Base-by-base conservation (phyloP, 2,113 vertebrate genomes). In the Cercopithecus mona region DNA sequence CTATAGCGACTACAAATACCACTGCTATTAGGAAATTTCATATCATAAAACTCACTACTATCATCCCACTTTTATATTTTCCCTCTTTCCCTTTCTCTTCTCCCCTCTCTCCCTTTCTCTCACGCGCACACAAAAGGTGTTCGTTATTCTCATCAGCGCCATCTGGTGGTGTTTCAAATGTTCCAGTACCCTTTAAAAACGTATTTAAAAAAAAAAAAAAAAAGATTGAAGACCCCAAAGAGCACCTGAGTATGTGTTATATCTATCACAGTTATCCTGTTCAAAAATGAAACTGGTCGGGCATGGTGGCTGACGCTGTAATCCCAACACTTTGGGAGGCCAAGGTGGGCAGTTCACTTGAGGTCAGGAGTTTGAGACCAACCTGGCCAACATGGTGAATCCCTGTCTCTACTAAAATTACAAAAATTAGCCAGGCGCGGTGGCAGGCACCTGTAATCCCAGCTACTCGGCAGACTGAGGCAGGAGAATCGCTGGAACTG, bases 161-260 rank as follows among this genome's bases (percentile, higher is more conserved):
- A 98, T 78, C 98, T 98, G 96, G 97, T 97, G 98, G 97, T 73
- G 13, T n/a, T 30, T 90, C 38, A 61, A n/a, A 30, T 93, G 57
- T 68, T 68, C 57, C 25, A 25, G 6, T 27, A 38, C 35, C 52
- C 43, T 40, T 5, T 64, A 30, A 61, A 61, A 61, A 61, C 23
- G 3, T 61, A 59, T 59, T 57, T 9, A 16, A 50, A 52, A 59
- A 25, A 59, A 25, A 59, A 59, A 59, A 59, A 86, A 87, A 91
- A 93, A 50, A 35, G 32, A 86, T 9, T 48, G 40, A 93, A 52
- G 40, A 79, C 22, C 12, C 25, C 50, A 13, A 7, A 52, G 14
- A 32, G 20, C 6, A 23, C n/a, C 12, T 79, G 8, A 57, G 1
- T 59, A 0, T 55, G 17, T 23, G 8, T 73, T 90, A 1, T 40